Base-by-base conservation (phyloP, 2,888 invertebrate genomes). In the Sepioteuthis lessoniana region DNA sequence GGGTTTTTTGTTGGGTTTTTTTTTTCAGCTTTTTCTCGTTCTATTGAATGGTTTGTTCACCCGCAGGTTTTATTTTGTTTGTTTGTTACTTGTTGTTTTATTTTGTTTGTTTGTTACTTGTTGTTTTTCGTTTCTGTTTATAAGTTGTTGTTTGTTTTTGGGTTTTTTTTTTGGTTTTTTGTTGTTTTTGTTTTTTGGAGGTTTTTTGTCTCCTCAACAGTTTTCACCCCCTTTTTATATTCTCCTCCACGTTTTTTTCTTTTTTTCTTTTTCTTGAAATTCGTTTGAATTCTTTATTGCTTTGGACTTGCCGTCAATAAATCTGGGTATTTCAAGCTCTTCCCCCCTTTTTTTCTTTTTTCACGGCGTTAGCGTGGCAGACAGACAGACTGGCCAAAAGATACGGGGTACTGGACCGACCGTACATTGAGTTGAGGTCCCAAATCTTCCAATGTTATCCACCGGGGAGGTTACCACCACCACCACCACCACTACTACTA, bases 381-480 rank as follows among this genome's bases (percentile, higher is more conserved):
- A 76, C 76, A 76, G n/a, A 76, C 76, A 76, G n/a, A 76, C 76
- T 35, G 21, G 76, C 10, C n/a, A 8, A 76, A 76, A 76, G n/a
- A 13, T n/a, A 16, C n/a, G 4, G 76, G 76, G n/a, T n/a, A 35
- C 76, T n/a, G n/a, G 76, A 76, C 76, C 76, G n/a, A 76, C 76
- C 76, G n/a, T 76, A n/a, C 76, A n/a, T n/a, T n/a, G 76, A 76
- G 76, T 35, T 76, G 76, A 76, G 76, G 76, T n/a, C n/a, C 76
- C 76, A 76, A n/a, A n/a, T 76, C 76, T 76, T 76, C n/a, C 35
- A 13, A n/a, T 19, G n/a, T n/a, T n/a, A 76, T n/a, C 76, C 76
- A 76, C 76, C n/a, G 76, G 76, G n/a, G 76, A 76, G 76, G 76
- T 16, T n/a, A 35, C n/a, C 76, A n/a, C 76, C 76, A 76, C 76